Percentiles rank a stretch among this genome's conserved stretches.
Conservation (phyloP, 2,113 vertebrate genomes). For the Burhinus bistriatus region DNA sequence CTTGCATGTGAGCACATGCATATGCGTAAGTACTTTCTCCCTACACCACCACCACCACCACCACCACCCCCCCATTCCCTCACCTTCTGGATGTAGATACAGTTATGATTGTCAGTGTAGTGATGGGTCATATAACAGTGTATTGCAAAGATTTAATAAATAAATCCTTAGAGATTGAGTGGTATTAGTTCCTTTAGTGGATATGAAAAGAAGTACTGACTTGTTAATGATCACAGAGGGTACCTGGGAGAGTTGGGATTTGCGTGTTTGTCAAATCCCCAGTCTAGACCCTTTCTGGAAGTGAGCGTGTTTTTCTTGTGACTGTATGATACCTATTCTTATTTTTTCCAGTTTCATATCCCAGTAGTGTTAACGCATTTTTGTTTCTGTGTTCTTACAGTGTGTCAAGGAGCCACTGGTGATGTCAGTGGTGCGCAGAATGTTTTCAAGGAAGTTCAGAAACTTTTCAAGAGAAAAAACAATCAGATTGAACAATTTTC, state of each 20-base stretch:
- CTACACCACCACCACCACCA: too few species aligned
- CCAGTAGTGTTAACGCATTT: background rate
- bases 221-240: background rate
- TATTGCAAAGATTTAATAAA: background rate
- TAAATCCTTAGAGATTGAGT: background rate
- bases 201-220: background rate
- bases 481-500: slow-evolving; percentile 99
- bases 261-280: background rate
- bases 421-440: slow-evolving; percentile 85
- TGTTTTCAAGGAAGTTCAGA: slow-evolving; percentile 95
- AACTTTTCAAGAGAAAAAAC: slow-evolving; percentile 98
- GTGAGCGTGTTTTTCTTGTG: background rate
- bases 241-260: background rate
- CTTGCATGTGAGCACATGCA: fast-evolving
- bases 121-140: background rate
- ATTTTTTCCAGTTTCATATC: background rate
- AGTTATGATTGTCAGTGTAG: background rate
- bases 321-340: background rate
- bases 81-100: too few species aligned
- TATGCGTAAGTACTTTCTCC: background rate
- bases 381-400: slow-evolving; percentile 68
- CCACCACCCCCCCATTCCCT: too few species aligned
- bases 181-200: too few species aligned
- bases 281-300: background rate
- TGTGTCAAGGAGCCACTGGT: slow-evolving; percentile 93